Evolutionary conservation across 64 coral and sea anemone genomes (phyloP), one percentile per base, ranked within the genome.

Genomic region (Catalaphyllia jardinei): DNA sequence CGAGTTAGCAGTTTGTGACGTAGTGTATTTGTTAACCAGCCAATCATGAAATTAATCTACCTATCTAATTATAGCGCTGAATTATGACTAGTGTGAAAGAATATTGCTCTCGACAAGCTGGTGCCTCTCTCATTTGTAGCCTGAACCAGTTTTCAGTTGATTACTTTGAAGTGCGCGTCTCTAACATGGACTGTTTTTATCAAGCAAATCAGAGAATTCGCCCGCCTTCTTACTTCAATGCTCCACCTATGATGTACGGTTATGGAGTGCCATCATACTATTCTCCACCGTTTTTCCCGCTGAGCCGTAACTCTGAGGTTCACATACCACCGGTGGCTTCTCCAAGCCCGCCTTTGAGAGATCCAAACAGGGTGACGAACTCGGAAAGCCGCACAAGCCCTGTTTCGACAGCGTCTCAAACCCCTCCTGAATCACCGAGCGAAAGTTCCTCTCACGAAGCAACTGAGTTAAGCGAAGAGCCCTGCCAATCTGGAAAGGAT

Each of bases 21-120:
- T 91, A 61, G 18, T 24, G 25, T 25, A 4, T 80, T 83, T 80
- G 90, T 72, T 92, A 79, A 92, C 76, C 52, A 92, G 81, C 82
- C 83, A 86, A 92, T 92, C 86, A 87, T 78, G 74, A 79, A 65
- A 79, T 79, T 79, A 86, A 87, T 87, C 73, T 46, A 73, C 60
- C 82, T 55, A 67, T 76, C 83, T 67, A 50, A 65, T 76, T 92
- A 92, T 55, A 78, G 85, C 74, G 16, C 73, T 71, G 22, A 50
- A 73, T 79, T 92, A 74, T 82, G 79, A 82, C 52, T 6, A 62
- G 50, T 55, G 67, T 17, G 54, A 88, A 31, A 30, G 52, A 74
- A 54, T 77, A 88, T 19, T 88, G 71, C 52, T 30, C 72, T 77
- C 71, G 86, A 57, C 86, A 35, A 15, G 18, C 27, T 77, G 86